phyloP scores from a whole-genome alignment of 2,888 invertebrate species.

The Polydrusus pterygomalis region DNA sequence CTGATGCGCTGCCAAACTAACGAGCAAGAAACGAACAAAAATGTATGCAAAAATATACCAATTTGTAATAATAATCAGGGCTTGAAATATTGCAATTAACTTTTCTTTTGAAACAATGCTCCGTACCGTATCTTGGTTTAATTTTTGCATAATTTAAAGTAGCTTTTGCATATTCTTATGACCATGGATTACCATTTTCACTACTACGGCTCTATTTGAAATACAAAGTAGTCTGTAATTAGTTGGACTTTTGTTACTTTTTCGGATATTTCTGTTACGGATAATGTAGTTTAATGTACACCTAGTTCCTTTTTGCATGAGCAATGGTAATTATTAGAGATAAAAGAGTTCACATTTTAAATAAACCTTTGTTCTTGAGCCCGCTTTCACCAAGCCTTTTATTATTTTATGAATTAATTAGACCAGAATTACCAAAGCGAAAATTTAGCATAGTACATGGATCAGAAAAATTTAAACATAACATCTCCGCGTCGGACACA shows the following conservation, averaged over 20 bases:
- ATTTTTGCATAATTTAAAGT: constrained; percentile 46
- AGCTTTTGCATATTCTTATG: constrained; percentile 47
- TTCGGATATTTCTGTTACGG: constrained; percentile 23
- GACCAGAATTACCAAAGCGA: too few species aligned
- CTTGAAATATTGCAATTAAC: constrained; percentile 45
- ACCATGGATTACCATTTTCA: constrained; percentile 41
- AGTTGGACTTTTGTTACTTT: constrained; percentile 28
- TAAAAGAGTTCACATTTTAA: constrained; percentile 8
- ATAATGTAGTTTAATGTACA: constrained; percentile 13
- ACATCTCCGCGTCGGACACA: too few species aligned
- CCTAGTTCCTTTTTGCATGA: constrained; percentile 7
- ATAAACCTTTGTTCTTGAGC: neutral
- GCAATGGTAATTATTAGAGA: neutral
- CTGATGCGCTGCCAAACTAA: neutral
- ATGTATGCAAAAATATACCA: constrained; percentile 42
- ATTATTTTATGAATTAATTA: neutral
- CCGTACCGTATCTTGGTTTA: constrained; percentile 29
- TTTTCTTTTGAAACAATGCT: constrained; percentile 36
- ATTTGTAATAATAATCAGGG: constrained; percentile 41
- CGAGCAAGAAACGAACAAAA: constrained; percentile 34
- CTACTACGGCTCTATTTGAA: constrained; percentile 41
- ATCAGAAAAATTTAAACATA: too few species aligned
- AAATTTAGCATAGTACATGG: too few species aligned
- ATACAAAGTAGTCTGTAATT: constrained; percentile 44
- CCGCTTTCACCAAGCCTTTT: neutral